A percentile compares a stretch with the other conserved stretches of the same genome.
Evolutionary conservation across 2,888 invertebrate genomes (phyloP).

Genomic region (Blastobasis adustella): DNA sequence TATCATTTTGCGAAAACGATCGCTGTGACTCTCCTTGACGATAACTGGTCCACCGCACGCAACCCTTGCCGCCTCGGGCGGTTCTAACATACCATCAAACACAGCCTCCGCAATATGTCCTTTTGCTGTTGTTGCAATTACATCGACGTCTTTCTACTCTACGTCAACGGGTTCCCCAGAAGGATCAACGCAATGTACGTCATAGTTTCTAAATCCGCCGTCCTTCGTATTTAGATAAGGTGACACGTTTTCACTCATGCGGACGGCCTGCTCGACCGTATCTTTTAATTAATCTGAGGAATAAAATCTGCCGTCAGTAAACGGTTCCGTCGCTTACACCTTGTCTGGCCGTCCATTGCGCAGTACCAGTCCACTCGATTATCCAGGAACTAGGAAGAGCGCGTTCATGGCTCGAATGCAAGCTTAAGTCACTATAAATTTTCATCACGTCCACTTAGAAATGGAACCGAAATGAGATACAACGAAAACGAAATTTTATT

Average conservation of each 20-base stretch:
- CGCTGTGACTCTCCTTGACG: slow-evolving; percentile 50
- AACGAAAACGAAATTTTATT: too few species aligned
- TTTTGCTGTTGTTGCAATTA: slow-evolving; percentile 23
- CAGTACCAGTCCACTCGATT: slow-evolving; percentile 24
- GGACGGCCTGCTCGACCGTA: slow-evolving; percentile 39
- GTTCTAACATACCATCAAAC: slow-evolving; percentile 41
- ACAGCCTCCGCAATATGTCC: background rate
- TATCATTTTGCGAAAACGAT: slow-evolving; percentile 60
- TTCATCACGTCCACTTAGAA: too few species aligned
- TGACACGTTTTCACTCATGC: slow-evolving; percentile 58
- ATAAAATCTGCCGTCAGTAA: slow-evolving; percentile 55
- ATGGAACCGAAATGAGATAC: too few species aligned
- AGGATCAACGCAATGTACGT: slow-evolving; percentile 19
- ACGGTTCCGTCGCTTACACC: slow-evolving; percentile 47
- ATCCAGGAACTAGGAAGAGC: slow-evolving; percentile 18
- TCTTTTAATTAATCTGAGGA: slow-evolving; percentile 71
- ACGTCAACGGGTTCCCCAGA: background rate
- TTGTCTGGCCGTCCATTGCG: slow-evolving; percentile 34
- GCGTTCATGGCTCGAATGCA: background rate
- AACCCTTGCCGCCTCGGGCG: slow-evolving; percentile 52
- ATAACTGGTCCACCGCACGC: slow-evolving; percentile 63
- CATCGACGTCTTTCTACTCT: slow-evolving; percentile 32
- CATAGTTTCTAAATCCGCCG: slow-evolving; percentile 27
- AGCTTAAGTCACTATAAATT: too few species aligned
- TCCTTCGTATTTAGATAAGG: slow-evolving; percentile 33